A percentile compares a stretch with the other conserved stretches of the same genome.
Evolutionary conservation across 2,113 vertebrate genomes (phyloP).

Genomic region (Xiphias gladius): DNA sequence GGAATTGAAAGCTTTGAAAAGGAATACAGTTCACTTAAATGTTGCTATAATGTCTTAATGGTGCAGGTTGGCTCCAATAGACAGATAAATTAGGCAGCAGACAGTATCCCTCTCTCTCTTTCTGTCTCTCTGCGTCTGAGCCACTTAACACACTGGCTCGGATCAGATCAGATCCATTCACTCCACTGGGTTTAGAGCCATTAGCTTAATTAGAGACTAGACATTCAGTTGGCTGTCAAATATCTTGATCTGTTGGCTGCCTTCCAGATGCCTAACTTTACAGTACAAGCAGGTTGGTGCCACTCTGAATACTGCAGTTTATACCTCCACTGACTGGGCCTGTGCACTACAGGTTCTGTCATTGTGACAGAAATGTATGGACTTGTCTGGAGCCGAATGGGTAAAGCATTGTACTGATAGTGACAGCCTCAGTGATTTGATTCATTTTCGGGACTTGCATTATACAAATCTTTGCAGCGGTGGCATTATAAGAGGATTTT

Average conservation of each 20-base stretch:
- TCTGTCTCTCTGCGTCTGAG: conserved; percentile 40
- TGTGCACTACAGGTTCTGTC: not conserved
- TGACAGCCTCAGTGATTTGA: not conserved
- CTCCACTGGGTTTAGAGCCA: conserved; percentile 66
- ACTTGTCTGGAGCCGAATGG: conserved; percentile 5
- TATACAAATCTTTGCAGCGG: not conserved
- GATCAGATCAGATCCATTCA: conserved; percentile 70
- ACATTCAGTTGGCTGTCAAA: conserved; percentile 67
- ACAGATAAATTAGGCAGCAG: conserved; percentile 5
- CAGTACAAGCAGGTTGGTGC: conserved; percentile 6
- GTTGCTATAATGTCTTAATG: conserved; percentile 10
- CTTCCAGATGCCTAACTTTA: conserved; percentile 49
- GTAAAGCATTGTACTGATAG: not conserved
- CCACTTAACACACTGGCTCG: conserved; percentile 61
- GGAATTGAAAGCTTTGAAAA: not conserved
- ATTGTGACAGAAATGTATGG: not conserved
- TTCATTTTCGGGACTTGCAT: conserved; percentile 1
- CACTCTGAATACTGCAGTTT: conserved; percentile 5
- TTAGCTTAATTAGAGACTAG: conserved; percentile 77
- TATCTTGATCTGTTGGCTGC: conserved; percentile 58
- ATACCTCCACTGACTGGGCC: not conserved
- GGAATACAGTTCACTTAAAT: conserved; percentile 18
- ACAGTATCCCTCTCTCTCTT: conserved; percentile 21
- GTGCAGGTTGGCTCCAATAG: conserved; percentile 4
- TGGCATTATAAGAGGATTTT: conserved; percentile 1